phyloP scores from a whole-genome alignment of 2,113 vertebrate species.

The Numenius arquata region DNA sequence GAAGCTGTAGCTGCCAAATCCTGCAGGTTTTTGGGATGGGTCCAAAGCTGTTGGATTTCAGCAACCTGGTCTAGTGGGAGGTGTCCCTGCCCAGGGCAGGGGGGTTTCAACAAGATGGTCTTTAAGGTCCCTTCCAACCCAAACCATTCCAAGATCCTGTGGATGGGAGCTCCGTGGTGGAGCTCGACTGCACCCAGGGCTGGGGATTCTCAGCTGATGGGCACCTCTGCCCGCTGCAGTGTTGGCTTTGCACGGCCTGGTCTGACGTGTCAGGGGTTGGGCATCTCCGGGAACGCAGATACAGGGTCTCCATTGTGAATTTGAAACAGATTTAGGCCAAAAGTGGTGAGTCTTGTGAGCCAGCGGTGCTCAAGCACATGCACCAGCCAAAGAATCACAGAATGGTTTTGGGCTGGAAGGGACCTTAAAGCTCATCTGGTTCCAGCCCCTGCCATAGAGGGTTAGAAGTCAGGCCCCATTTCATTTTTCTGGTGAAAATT shows the following conservation, averaged over 20 bases:
- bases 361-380: accelerated
- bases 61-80: background rate
- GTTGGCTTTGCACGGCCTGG: background rate
- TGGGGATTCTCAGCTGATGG: background rate
- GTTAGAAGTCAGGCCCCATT: too few species aligned
- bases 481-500: background rate
- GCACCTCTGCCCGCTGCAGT: accelerated
- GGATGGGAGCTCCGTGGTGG: background rate
- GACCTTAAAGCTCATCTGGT: background rate
- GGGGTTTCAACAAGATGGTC: background rate
- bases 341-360: background rate
- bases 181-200: background rate
- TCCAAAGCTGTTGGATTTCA: background rate
- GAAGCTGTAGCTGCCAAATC: background rate
- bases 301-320: background rate
- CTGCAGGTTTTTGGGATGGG: background rate
- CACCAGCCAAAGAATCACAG: background rate
- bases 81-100: background rate
- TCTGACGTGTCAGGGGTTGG: accelerated
- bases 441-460: background rate
- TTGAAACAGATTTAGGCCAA: background rate
- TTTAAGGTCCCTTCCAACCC: background rate
- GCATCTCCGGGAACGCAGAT: accelerated
- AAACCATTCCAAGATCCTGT: background rate
- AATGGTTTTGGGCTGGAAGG: background rate